Percentiles rank a stretch among this genome's conserved stretches.
phyloP scores from a whole-genome alignment of 2,113 vertebrate genomes.

The Romanogobio albipinnatus region DNA sequence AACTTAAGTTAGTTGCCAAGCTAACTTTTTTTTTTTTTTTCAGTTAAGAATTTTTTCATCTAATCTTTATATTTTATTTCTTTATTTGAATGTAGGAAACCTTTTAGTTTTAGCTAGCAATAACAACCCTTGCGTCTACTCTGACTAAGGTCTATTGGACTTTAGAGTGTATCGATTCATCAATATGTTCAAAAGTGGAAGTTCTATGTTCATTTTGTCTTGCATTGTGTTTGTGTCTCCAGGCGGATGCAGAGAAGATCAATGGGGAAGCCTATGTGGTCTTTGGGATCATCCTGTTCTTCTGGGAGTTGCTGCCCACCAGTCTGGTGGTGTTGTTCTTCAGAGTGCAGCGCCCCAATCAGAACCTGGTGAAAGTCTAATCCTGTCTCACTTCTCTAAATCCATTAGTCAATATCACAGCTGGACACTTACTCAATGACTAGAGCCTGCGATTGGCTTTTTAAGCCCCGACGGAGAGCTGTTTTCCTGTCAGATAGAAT shows the following conservation, averaged over 20 bases:
- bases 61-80: too few relatives aligned
- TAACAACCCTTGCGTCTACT: background rate
- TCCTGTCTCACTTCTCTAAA: background rate
- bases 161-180: background rate
- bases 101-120: background rate
- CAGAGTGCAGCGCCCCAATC: constrained; percentile 88
- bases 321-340: constrained; percentile 91
- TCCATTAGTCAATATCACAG: constrained; percentile 6
- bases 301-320: constrained; percentile 95
- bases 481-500: constrained; percentile 32
- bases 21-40: too few relatives aligned
- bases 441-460: background rate
- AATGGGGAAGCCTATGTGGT: constrained; percentile 86
- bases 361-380: constrained; percentile 86
- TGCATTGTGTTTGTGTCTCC: constrained; percentile 35
- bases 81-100: background rate
- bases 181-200: background rate
- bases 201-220: background rate
- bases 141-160: background rate
- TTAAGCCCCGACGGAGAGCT: constrained; percentile 19
- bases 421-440: constrained; percentile 34
- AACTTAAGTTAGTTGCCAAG: too few relatives aligned
- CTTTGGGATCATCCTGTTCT: constrained; percentile 91
- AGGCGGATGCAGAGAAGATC: constrained; percentile 83
- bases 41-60: too few relatives aligned